phyloP scores from a whole-genome alignment of 1,140 invertebrate genomes.

The Drosophila bocqueti region DNA sequence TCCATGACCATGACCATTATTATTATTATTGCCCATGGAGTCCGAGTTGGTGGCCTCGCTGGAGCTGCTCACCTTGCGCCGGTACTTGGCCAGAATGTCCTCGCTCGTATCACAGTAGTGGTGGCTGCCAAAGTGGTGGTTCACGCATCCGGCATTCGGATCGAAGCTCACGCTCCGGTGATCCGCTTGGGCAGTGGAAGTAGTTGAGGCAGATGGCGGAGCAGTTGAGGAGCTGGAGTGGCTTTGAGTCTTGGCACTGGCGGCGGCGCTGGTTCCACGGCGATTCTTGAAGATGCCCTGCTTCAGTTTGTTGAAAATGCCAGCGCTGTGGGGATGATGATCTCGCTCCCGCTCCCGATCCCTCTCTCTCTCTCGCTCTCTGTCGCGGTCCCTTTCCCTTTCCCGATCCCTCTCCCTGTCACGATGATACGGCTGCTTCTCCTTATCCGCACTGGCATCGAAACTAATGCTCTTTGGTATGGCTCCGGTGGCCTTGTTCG shows the following conservation, averaged over 20 bases:
- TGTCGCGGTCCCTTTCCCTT: conserved; percentile 21
- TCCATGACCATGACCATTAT: conserved; percentile 39
- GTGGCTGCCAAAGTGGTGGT: conserved; percentile 37
- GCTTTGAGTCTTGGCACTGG: conserved; percentile 78
- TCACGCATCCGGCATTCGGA: conserved; percentile 49
- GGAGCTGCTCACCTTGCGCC: conserved; percentile 90
- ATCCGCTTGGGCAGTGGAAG: conserved; percentile 10
- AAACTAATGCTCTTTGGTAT: conserved; percentile 97
- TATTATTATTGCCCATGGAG: conserved; percentile 65
- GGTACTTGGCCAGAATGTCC: conserved; percentile 97
- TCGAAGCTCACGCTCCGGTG: conserved; percentile 76
- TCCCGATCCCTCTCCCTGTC: conserved; percentile 25
- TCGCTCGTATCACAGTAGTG: conserved; percentile 87
- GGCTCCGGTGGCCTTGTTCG: conserved; percentile 90
- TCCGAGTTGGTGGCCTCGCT: conserved; percentile 86
- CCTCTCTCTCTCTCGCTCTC: conserved; percentile 31
- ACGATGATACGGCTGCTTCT: conserved; percentile 49
- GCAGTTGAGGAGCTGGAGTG: neutral
- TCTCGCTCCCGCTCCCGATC: conserved; percentile 31
- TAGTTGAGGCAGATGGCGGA: neutral
- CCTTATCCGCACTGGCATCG: conserved; percentile 94
- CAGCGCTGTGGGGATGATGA: conserved; percentile 51
- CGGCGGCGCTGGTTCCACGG: conserved; percentile 85
- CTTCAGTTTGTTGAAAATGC: conserved; percentile 90
- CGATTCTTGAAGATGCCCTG: conserved; percentile 88